Evolutionary conservation across 2,797 vertebrate genomes (phyloP), one percentile per base, ranked within the genome.

Genomic region (Falco rusticolus): DNA sequence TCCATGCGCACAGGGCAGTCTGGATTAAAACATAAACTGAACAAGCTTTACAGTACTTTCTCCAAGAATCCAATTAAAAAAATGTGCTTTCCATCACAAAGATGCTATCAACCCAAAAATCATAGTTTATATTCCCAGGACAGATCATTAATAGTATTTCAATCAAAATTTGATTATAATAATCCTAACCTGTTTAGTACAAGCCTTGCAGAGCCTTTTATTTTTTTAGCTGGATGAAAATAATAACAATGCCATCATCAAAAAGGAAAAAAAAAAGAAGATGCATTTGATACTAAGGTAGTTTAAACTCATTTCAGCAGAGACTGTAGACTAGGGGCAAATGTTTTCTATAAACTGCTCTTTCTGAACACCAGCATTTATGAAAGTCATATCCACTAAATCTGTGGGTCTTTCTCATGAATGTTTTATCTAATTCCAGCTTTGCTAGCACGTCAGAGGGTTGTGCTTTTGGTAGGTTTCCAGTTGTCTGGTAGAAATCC

Each of bases 381-480:
- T 94, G 86, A 81, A 84, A 94, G 78, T 96, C 89, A 78, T 87
- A 75, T 87, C 84, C 77, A 89, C 86, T 94, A 95, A 97, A 79
- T 93, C 84, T 89, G 71, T 91, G 76, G 45, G 79, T 89, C 65
- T 94, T 70, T 96, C 96, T 95, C 3, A 3, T 89, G 64, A 74
- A 77, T 89, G 74, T 95, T 95, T 96, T 96, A 94, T 96, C 83
- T 91, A 91, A 89, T 81, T 97, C 95, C 94, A 86, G 77, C 86
- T 96, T 96, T 96, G 43, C 85, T 90, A 84, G 74, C 19, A 41
- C 4, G 20, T 68, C 87, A 83, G 41, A 90, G 54, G 39, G 20
- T 89, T 95, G 61, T 76, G 72, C 80, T 85, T 77, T 89, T 93
- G 94, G 83, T 90, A 77, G 28, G 6, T 64, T 87, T 97, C 95